These are phyloP conservation scores for Ommatoiulus sabulosus DNA, from an alignment of 2,888 invertebrate genomes.

Conservation along the genomic window DNA sequence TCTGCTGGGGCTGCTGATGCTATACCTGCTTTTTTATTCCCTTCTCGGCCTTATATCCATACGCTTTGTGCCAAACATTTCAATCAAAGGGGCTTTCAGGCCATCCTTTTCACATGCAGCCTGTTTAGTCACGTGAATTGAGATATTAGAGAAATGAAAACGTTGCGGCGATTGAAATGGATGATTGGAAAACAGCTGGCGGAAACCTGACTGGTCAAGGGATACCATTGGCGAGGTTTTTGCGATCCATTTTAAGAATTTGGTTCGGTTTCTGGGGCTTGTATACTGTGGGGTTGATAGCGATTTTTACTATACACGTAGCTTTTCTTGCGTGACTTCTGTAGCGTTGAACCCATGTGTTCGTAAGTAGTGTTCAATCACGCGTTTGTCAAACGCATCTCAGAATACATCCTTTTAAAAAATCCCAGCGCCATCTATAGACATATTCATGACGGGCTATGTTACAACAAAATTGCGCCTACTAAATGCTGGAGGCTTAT, in stretches of 20 bases:
- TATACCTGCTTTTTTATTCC: conserved; percentile 42
- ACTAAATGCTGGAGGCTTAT: too few species aligned
- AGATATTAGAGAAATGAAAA: conserved; percentile 45
- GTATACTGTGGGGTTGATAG: too few species aligned
- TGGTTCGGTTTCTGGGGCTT: background rate
- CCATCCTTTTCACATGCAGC: conserved; percentile 47
- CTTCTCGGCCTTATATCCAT: conserved; percentile 30
- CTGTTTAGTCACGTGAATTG: conserved; percentile 47
- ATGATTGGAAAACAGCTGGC: conserved; percentile 21
- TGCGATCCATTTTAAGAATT: background rate
- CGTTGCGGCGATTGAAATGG: background rate
- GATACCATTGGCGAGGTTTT: background rate
- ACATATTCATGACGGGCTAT: too few species aligned
- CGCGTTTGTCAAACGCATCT: too few species aligned
- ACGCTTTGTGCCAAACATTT: conserved; percentile 42
- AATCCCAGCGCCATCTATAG: too few species aligned
- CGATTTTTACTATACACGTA: too few species aligned
- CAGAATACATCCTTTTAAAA: too few species aligned
- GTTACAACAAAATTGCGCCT: too few species aligned
- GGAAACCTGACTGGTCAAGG: background rate
- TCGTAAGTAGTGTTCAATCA: too few species aligned
- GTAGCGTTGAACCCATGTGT: too few species aligned
- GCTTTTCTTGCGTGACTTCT: too few species aligned
- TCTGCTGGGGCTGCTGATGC: background rate
- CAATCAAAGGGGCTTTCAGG: conserved; percentile 47